Conservation (phyloP, 2,797 vertebrate genomes). For the Micromesistius poutassou region DNA sequence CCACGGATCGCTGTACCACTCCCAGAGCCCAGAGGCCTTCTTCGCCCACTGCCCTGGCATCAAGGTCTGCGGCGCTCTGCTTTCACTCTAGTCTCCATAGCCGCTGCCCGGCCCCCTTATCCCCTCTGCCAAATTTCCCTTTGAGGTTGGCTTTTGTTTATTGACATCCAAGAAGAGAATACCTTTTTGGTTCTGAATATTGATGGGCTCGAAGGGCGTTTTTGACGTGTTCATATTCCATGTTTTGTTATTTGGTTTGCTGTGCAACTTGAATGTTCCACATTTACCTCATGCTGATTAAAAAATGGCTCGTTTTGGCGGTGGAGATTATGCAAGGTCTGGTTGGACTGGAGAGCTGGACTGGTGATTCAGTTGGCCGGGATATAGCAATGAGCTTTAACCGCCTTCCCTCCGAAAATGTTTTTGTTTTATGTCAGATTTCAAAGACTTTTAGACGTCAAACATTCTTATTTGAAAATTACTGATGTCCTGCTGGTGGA, state of each 20-base stretch:
- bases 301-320: neutral
- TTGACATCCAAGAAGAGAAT: neutral
- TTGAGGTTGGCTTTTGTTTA: neutral
- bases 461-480: neutral
- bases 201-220: neutral
- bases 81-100: neutral
- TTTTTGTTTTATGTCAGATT: neutral
- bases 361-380: neutral
- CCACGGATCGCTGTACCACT: constrained; percentile 95
- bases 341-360: neutral
- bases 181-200: neutral
- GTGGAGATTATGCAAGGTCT: neutral
- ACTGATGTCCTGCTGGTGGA: too few species aligned
- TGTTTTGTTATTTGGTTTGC: neutral
- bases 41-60: constrained; percentile 93
- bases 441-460: neutral
- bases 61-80: constrained; percentile 77
- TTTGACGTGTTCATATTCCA: neutral
- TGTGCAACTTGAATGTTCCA: neutral
- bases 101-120: neutral
- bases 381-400: neutral
- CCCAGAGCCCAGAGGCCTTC: constrained; percentile 96
- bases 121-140: neutral
- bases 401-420: neutral
- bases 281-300: neutral